Percentiles rank a stretch among this genome's conserved stretches.
Evolutionary conservation across 2,797 vertebrate species (phyloP).

Genomic region (Oophaga sylvatica): DNA sequence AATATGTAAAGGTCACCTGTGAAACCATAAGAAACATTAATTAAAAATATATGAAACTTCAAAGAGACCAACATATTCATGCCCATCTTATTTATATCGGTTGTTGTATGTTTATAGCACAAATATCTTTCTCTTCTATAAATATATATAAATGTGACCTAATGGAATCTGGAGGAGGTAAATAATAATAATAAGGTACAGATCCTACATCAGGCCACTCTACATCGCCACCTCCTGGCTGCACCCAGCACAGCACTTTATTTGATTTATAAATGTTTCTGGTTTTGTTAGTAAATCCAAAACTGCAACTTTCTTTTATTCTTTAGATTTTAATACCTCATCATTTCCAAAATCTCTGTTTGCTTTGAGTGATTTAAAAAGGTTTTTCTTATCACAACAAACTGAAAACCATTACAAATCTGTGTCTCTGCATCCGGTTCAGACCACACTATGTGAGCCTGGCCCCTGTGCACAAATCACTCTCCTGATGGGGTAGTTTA

Average conservation of each 20-base stretch:
- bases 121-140: neutral
- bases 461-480: neutral
- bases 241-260: neutral
- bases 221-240: neutral
- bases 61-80: too few relatives aligned
- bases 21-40: too few relatives aligned
- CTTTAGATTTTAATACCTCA: neutral
- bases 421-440: neutral
- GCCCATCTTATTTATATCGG: too few relatives aligned
- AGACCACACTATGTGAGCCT: neutral
- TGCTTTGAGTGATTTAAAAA: neutral
- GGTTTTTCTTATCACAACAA: neutral
- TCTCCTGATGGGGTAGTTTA: neutral
- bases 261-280: neutral
- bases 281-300: too few relatives aligned
- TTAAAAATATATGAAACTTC: too few relatives aligned
- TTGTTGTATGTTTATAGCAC: too few relatives aligned
- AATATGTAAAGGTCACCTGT: too few relatives aligned
- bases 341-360: neutral
- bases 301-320: neutral
- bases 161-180: neutral
- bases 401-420: neutral
- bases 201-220: neutral
- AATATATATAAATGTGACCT: too few relatives aligned
- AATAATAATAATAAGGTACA: too few relatives aligned